Evolutionary conservation across 92 coral and sea anemone species (phyloP).

Genomic region (Actinernus sp.): DNA sequence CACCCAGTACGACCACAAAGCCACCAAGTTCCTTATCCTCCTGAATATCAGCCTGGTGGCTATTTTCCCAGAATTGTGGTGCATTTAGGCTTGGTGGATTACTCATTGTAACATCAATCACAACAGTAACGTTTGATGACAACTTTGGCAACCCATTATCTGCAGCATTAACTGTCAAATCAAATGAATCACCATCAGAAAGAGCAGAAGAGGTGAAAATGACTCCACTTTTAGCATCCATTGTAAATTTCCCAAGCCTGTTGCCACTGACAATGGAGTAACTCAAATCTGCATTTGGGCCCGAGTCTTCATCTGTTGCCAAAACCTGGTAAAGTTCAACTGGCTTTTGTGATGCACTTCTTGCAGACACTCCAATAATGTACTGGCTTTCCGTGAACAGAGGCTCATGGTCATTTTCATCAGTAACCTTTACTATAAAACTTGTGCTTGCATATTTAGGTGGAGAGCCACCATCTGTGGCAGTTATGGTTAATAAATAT

Average conservation of each 20-base stretch:
- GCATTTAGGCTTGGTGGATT: constrained; percentile 47
- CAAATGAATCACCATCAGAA: constrained; percentile 40
- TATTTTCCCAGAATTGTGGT: constrained; percentile 37
- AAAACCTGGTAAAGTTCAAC: constrained; percentile 50
- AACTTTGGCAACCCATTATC: constrained; percentile 76
- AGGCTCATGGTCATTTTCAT: constrained; percentile 91
- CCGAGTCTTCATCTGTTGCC: constrained; percentile 80
- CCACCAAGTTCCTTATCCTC: constrained; percentile 70
- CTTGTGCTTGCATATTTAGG: constrained; percentile 59
- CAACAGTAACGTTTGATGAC: constrained; percentile 55
- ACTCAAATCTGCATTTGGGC: constrained; percentile 78
- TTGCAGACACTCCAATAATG: constrained; percentile 35
- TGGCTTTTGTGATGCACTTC: constrained; percentile 32
- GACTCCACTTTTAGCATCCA: constrained; percentile 77
- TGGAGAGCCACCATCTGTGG: constrained; percentile 68
- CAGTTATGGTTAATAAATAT: constrained; percentile 66
- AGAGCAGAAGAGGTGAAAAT: constrained; percentile 64
- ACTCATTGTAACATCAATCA: constrained; percentile 28
- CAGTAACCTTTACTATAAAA: constrained; percentile 76
- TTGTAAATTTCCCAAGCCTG: constrained; percentile 45
- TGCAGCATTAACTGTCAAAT: constrained; percentile 66
- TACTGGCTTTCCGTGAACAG: constrained; percentile 45
- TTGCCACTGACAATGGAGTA: constrained; percentile 34
- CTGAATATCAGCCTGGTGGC: constrained; percentile 22
- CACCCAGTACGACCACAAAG: constrained; percentile 38